Conservation (phyloP, 2,113 vertebrate genomes). For the Aepyceros melampus region DNA sequence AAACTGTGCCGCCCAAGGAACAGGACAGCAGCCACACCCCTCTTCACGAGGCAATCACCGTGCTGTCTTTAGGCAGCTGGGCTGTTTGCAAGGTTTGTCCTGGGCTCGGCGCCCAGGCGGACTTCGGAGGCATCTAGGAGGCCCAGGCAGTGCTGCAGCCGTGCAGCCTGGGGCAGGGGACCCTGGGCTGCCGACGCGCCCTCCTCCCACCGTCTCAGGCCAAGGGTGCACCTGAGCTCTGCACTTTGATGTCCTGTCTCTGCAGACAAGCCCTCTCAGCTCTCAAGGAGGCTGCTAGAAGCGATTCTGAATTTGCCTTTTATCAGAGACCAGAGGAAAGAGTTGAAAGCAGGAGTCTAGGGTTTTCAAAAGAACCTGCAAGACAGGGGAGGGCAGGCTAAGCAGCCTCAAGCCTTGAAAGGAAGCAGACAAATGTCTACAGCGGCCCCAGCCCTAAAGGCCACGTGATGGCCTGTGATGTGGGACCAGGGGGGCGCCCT, state of each 20-base stretch:
- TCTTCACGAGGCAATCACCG: not conserved
- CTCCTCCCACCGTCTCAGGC: not conserved
- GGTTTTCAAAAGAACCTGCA: slow-evolving; percentile 74
- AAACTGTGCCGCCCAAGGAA: not conserved
- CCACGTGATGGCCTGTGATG: not conserved
- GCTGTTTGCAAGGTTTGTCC: not conserved
- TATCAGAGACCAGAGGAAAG: slow-evolving; percentile 70
- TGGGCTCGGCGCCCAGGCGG: not conserved
- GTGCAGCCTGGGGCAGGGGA: not conserved
- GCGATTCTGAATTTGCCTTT: slow-evolving; percentile 69
- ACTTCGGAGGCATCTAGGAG: not conserved
- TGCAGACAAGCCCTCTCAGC: slow-evolving; percentile 57
- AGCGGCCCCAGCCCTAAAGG: not conserved
- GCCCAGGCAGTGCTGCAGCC: not conserved
- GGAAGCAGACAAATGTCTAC: not conserved
- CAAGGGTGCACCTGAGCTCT: slow-evolving; percentile 55
- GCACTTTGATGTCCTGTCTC: slow-evolving; percentile 73
- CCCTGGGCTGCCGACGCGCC: fast-evolving
- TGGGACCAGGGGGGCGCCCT: not conserved
- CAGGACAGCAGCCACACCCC: not conserved
- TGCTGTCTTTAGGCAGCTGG: not conserved
- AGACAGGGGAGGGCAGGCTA: slow-evolving; percentile 44
- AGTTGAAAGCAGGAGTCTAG: slow-evolving; percentile 71
- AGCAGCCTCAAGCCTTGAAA: not conserved
- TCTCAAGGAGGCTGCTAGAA: slow-evolving; percentile 52